phyloP scores from a whole-genome alignment of 2,113 vertebrate genomes.

The Amblyornis subalaris region DNA sequence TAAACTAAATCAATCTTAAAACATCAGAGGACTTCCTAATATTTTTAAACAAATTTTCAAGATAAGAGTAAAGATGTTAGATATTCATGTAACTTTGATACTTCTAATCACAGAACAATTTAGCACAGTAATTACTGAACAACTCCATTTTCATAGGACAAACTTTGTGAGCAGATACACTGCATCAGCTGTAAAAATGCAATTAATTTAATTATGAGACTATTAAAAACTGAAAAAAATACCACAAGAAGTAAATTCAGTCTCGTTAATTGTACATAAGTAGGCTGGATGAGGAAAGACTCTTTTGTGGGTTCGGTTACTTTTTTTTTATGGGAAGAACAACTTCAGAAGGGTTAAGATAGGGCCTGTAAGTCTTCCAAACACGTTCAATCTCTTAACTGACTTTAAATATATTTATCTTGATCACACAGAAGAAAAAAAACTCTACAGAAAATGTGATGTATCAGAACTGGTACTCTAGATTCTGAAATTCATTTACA shows the following conservation, averaged over 20 bases:
- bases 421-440: background rate
- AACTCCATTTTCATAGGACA: background rate
- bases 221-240: background rate
- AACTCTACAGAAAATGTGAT: accelerated
- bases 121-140: background rate
- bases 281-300: background rate
- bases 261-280: background rate
- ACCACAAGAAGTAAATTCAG: background rate
- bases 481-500: background rate
- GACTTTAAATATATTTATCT: background rate
- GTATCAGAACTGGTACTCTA: background rate
- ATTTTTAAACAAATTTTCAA: background rate
- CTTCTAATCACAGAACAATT: background rate
- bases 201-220: background rate
- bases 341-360: background rate
- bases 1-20: background rate
- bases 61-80: background rate
- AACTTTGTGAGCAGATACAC: background rate
- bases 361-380: background rate
- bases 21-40: background rate
- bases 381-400: background rate
- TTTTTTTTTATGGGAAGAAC: background rate
- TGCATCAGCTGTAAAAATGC: background rate
- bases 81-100: background rate
- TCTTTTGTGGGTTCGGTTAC: background rate